A percentile compares a stretch with the other conserved stretches of the same genome.
These are phyloP conservation scores for Papilio machaon DNA, from an alignment of 1,140 invertebrate species.

Conservation along the genomic window DNA sequence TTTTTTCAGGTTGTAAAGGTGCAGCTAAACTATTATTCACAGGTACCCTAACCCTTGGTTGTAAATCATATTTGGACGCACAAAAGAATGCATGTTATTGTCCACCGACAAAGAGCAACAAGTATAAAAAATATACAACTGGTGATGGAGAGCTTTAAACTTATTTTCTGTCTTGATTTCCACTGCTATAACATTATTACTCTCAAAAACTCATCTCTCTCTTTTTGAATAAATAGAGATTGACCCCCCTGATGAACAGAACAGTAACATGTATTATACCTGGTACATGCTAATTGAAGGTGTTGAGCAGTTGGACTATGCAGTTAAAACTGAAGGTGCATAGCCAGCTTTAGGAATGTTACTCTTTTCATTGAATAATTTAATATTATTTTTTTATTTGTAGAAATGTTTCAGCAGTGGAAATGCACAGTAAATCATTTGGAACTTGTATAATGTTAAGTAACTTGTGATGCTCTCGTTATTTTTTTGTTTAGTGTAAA, in stretches of 20 bases:
- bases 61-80: constrained; percentile 91
- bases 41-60: constrained; percentile 91
- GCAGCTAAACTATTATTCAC: constrained; percentile 92
- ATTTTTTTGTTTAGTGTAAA: not conserved
- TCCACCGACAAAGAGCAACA: constrained; percentile 78
- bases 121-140: constrained; percentile 81
- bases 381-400: not conserved
- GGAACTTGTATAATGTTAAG: not conserved
- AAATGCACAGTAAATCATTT: not conserved
- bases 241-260: too few species aligned
- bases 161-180: not conserved
- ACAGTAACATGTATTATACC: too few species aligned
- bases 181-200: not conserved
- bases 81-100: constrained; percentile 91
- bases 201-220: too few species aligned
- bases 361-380: constrained; percentile 13
- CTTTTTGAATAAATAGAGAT: too few species aligned
- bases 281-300: too few species aligned
- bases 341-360: not conserved
- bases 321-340: too few species aligned
- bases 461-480: constrained; percentile 9
- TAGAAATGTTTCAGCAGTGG: not conserved
- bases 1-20: constrained; percentile 87
- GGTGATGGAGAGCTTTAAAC: constrained; percentile 77
- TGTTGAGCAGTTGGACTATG: too few species aligned